These are phyloP conservation scores for Brachyistius frenatus DNA, from an alignment of 2,113 vertebrate species.

Conservation along the genomic window DNA sequence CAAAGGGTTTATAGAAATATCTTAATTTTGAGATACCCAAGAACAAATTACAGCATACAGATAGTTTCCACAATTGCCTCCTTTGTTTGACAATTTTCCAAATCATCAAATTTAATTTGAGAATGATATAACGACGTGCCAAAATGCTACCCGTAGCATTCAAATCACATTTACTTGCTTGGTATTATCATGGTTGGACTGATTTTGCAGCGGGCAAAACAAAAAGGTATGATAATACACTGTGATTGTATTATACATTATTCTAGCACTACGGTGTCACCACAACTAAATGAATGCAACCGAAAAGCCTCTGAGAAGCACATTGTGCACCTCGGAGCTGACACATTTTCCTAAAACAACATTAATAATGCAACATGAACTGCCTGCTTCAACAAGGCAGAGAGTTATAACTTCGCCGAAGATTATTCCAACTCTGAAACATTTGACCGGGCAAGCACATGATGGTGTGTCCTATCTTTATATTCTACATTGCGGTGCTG, in stretches of 20 bases:
- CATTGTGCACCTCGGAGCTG: background rate
- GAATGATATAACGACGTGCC: conserved; percentile 20
- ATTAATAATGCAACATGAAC: conserved; percentile 34
- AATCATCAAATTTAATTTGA: conserved; percentile 20
- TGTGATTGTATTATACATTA: conserved; percentile 37
- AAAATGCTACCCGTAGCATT: conserved; percentile 2
- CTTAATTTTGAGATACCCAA: background rate
- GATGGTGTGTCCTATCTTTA: no score
- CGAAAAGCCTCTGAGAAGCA: conserved; percentile 9
- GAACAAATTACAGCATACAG: conserved; percentile 11
- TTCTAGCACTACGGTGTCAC: conserved; percentile 12
- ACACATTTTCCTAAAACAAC: conserved; percentile 9
- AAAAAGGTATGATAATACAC: conserved; percentile 31
- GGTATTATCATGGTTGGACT: conserved; percentile 4
- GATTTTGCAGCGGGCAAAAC: conserved; percentile 15
- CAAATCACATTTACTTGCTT: conserved; percentile 22
- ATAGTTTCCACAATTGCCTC: conserved; percentile 4
- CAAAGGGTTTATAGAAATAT: background rate
- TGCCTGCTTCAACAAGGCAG: background rate
- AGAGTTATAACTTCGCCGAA: background rate
- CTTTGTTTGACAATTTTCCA: conserved; percentile 14
- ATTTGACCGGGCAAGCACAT: background rate
- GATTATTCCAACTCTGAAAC: background rate
- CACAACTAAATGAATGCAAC: conserved; percentile 19
- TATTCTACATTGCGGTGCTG: background rate